Evolutionary conservation across 2,888 invertebrate species (phyloP), one percentile per base, ranked within the genome.

Genomic region (Escarpia spicata): DNA sequence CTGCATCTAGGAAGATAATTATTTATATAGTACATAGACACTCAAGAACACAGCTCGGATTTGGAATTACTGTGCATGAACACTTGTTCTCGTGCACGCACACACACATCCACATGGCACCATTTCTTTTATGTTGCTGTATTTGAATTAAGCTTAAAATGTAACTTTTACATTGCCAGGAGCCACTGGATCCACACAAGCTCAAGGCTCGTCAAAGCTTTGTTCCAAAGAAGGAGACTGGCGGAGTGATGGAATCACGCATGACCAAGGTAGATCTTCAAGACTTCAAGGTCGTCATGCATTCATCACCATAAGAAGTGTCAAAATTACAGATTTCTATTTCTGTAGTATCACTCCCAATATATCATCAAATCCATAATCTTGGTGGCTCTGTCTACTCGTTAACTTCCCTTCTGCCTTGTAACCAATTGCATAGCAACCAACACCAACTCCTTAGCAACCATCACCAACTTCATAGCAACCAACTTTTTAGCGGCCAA

Each of bases 181-280:
- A 58, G 12, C 94, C 94, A n/a, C 94, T 94, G 12, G 93, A 95
- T 43, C 94, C 95, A 9, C 94, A 95, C 93, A 93, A 92, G 89
- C 93, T 92, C n/a, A 31, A 92, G 31, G 43, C 92, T 6, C 92
- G 52, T 8, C 15, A 43, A 92, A 91, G 37, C 37, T 31, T 92
- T 60, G 92, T 89, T 26, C 90, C 91, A 43, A 92, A 43, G 9
- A 91, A 91, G 75, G 43, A 43, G 52, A 75, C 45, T n/a, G 92
- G 90, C 37, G 92, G 90, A 90, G 93, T 93, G 9, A 43, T 93
- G 75, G 90, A 92, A 26, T 91, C 93, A 15, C 75, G 93, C 26
- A 37, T 93, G 31, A 91, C 93, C 92, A 94, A 93, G 93, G 93
- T 94, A 89, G 31, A 45, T 31, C 15, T 91, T 90, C 37, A 43